A percentile compares a stretch with the other conserved stretches of the same genome.
phyloP scores from a whole-genome alignment of 2,113 vertebrate genomes.

The Athene cunicularia region DNA sequence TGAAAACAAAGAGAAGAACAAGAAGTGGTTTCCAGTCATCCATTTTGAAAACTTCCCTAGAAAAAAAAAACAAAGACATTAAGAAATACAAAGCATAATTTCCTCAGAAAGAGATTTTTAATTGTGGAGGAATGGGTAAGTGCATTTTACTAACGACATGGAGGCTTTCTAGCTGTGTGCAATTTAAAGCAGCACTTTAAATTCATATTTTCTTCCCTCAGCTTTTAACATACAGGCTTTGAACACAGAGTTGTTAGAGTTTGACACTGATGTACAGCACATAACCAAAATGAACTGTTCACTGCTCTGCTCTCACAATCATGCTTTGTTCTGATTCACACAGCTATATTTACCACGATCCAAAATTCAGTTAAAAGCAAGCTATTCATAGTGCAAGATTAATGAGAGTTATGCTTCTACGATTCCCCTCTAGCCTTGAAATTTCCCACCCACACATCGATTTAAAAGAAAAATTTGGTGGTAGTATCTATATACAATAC shows the following conservation, averaged over 20 bases:
- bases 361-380: neutral
- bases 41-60: slow-evolving; percentile 61
- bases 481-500: neutral
- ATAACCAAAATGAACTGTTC: neutral
- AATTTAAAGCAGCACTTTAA: neutral
- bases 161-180: neutral
- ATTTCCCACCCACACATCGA: neutral
- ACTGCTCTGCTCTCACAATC: neutral
- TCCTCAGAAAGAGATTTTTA: neutral
- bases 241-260: neutral
- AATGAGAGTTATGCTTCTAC: neutral
- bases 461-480: neutral
- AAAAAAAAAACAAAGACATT: neutral
- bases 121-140: neutral
- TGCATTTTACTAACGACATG: neutral
- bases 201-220: neutral
- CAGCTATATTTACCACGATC: neutral
- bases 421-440: neutral
- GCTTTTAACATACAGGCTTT: neutral
- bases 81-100: neutral
- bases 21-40: slow-evolving; percentile 27
- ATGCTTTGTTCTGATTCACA: neutral
- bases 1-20: slow-evolving; percentile 16
- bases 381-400: neutral
- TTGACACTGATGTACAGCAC: neutral